Evolutionary conservation across 1,140 invertebrate species (phyloP), one percentile per base, ranked within the genome.

Genomic region (Ephestia elutella): DNA sequence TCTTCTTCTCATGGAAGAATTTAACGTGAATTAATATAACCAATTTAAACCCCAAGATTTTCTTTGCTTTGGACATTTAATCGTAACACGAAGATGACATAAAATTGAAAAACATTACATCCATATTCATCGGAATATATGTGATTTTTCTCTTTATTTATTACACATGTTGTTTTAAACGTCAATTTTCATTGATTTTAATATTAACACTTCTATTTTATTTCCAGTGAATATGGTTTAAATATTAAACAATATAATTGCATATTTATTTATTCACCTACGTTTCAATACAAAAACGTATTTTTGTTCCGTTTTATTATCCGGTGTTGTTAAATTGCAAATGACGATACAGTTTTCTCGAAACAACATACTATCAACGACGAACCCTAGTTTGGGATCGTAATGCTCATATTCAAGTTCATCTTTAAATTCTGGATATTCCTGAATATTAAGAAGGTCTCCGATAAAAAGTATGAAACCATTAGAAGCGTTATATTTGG

Each of bases 301-400:
- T 73, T 70, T 79, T 51, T 30, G 63, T 44, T 72, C 68, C 60
- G 19, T 55, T 54, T 56, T 59, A 65, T 59, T 44, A 57, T 71
- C 66, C 73, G 62, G 62, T 71, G 10, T 44, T 25, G 19, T 18
- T 20, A 53, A 53, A 53, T 53, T 53, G 50, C 50, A 53, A 53
- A 53, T 25, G 19, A 53, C 38, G 38, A 44, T 44, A 44, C 1
- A 53, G 21, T 18, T 53, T n/a, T 25, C 50, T n/a, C 21, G 21
- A 20, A 53, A 53, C 13, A 25, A 53, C 50, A 25, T 25, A 53
- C 50, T 86, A 74, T 78, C 76, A 68, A 92, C 70, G 51, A 77
- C 87, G 75, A 91, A 92, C 69, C 92, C 92, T 68, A 90, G 68
- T 80, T 90, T 92, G 17, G 92, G 91, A 86, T 91, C 86, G 77